phyloP scores from a whole-genome alignment of 2,797 vertebrate species.

The Gouania willdenowi region DNA sequence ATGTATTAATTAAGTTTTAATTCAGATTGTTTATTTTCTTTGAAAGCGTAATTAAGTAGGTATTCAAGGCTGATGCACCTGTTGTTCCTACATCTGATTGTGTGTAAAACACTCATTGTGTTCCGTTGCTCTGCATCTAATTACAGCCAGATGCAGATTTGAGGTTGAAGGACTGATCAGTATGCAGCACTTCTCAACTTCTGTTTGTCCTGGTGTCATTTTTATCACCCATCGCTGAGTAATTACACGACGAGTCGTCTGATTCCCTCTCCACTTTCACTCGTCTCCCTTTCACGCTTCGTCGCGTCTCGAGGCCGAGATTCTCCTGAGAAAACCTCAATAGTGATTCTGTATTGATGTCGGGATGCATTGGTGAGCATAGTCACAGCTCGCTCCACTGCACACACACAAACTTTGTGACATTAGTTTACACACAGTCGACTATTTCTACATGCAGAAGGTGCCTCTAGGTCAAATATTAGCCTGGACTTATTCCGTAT shows the following conservation, averaged over 20 bases:
- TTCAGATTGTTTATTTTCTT: no score
- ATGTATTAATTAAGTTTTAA: no score
- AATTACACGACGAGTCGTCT: conserved; percentile 40
- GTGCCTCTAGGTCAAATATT: no score
- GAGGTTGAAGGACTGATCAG: conserved; percentile 20
- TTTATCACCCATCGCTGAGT: conserved; percentile 42
- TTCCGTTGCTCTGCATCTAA: conserved; percentile 9
- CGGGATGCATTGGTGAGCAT: conserved; percentile 17
- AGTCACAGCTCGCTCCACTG: no score
- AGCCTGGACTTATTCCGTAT: no score
- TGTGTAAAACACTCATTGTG: no score
- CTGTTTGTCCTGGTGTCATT: conserved; percentile 33
- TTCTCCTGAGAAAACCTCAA: conserved; percentile 43
- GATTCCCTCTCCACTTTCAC: conserved; percentile 12
- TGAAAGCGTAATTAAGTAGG: no score
- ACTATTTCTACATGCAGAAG: no score
- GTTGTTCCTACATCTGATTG: no score
- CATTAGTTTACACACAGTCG: no score
- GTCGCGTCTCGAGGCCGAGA: conserved; percentile 23
- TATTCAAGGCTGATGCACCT: no score
- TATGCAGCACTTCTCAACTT: conserved; percentile 22
- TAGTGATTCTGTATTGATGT: conserved; percentile 39
- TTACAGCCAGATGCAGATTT: conserved; percentile 21
- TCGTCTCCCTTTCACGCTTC: conserved; percentile 39
- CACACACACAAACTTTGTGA: no score